Evolutionary conservation across 1,140 invertebrate species (phyloP), one percentile per base, ranked within the genome.

Genomic region (Orius insidiosus): DNA sequence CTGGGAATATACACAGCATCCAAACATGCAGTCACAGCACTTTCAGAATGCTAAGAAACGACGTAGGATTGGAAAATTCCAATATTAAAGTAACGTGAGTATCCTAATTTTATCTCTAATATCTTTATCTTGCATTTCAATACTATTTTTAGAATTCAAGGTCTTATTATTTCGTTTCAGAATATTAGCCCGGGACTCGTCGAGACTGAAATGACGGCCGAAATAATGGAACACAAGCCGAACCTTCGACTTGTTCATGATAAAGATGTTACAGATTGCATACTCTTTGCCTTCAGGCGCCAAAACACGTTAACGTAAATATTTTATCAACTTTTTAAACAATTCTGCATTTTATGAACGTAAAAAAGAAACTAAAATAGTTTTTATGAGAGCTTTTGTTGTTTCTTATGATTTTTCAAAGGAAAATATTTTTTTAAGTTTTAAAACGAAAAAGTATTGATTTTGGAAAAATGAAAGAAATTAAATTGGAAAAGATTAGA

Each of bases 51-150:
- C 59, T 75, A 40, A 61, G 72, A 11, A 62, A 66, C 19, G 75
- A 78, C 55, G 60, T 77, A 15, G 54, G 63, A 15, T 57, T 64
- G 15, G 50, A 63, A 15, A 66, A 68, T 32, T 65, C 61, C 6
- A 69, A 70, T 45, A 72, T 78, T 35, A 63, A 71, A 51, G 63
- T 77, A 1, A 69, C 70, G 70, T 72, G 58, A 61, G 58, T 42
- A 63, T n/a, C 6, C 32, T 33, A n/a, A n/a, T 24, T 24, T 24
- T 24, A 24, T 24, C 3, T 24, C 3, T 4, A 24, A 24, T 59
- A 51, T 61, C 50, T 13, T 15, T 45, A 38, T 16, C 16, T 30
- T 13, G 39, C 8, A 18, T 35, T n/a, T n/a, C n/a, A n/a, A n/a
- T 24, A 24, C 24, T 24, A 24, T 24, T 24, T 24, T 47, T 4